Percentiles rank a stretch among this genome's conserved stretches.
Evolutionary conservation across 1,140 invertebrate genomes (phyloP).

Genomic region (Capitella teleta): DNA sequence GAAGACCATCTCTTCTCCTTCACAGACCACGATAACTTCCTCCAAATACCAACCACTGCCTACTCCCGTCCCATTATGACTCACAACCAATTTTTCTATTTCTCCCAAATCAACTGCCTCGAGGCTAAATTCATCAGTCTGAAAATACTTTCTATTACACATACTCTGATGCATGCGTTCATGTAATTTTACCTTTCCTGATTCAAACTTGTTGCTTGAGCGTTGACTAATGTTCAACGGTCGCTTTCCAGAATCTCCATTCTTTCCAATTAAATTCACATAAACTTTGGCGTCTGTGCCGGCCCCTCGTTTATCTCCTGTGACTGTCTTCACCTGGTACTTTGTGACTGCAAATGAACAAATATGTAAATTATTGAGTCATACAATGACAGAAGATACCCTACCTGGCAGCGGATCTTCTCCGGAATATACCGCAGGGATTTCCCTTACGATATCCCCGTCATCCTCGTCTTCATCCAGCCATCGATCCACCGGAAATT

Average conservation of each 20-base stretch:
- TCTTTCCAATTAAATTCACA: background rate
- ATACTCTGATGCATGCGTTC: background rate
- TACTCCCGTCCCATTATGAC: background rate
- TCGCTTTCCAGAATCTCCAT: background rate
- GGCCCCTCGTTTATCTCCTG: background rate
- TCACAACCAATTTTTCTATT: background rate
- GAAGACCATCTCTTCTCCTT: background rate
- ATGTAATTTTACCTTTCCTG: background rate
- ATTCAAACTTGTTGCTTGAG: background rate
- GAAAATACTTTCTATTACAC: background rate
- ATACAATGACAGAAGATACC: background rate
- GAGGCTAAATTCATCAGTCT: background rate
- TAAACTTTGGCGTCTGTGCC: background rate
- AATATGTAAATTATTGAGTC: background rate
- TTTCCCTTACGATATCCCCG: constrained; percentile 25
- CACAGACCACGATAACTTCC: background rate
- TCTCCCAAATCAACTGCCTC: background rate
- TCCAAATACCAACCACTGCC: background rate
- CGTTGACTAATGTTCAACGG: background rate
- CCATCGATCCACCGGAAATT: constrained; percentile 20
- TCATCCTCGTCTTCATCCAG: constrained; percentile 18
- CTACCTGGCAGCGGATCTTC: constrained; percentile 2
- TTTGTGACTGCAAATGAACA: background rate
- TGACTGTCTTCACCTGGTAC: background rate
- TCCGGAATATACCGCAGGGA: constrained; percentile 16